Percentiles rank a stretch among this genome's conserved stretches.
Evolutionary conservation across 2,888 invertebrate genomes (phyloP).

Genomic region (Margaritifera margaritifera): DNA sequence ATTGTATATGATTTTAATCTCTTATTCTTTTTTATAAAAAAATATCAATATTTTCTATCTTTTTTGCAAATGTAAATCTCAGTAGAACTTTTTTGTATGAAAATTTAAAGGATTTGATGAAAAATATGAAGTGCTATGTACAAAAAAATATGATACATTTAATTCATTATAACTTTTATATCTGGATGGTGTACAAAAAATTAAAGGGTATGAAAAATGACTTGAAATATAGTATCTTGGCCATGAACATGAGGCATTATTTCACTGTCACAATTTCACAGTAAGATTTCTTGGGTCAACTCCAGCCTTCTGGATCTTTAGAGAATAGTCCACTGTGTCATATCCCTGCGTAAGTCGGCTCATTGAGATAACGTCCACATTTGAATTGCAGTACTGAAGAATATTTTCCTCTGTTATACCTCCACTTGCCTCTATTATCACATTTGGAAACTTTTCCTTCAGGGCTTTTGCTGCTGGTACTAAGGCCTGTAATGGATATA

Average conservation of each 20-base stretch:
- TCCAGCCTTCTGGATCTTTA: slow-evolving; percentile 71
- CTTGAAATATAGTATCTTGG: no score
- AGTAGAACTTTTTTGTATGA: no score
- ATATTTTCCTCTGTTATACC: slow-evolving; percentile 70
- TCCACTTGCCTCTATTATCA: slow-evolving; percentile 73
- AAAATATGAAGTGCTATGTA: no score
- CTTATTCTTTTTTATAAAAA: no score
- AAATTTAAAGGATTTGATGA: no score
- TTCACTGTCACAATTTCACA: slow-evolving; percentile 19
- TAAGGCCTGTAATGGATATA: slow-evolving; percentile 57
- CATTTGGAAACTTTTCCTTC: slow-evolving; percentile 64
- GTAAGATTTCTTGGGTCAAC: slow-evolving; percentile 55
- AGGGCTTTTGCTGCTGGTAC: slow-evolving; percentile 58
- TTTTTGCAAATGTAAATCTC: no score
- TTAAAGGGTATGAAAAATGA: no score
- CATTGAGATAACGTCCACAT: slow-evolving; percentile 73
- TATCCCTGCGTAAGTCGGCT: slow-evolving; percentile 73
- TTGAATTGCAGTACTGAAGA: slow-evolving; percentile 58
- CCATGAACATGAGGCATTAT: no score
- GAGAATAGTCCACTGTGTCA: slow-evolving; percentile 71
- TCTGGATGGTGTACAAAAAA: no score
- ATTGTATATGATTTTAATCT: neutral
- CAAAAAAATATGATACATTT: slow-evolving; percentile 1
- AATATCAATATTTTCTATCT: no score
- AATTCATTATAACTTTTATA: no score